Evolutionary conservation across 2,797 vertebrate species (phyloP).

Genomic region (Rhodeus uyekii): DNA sequence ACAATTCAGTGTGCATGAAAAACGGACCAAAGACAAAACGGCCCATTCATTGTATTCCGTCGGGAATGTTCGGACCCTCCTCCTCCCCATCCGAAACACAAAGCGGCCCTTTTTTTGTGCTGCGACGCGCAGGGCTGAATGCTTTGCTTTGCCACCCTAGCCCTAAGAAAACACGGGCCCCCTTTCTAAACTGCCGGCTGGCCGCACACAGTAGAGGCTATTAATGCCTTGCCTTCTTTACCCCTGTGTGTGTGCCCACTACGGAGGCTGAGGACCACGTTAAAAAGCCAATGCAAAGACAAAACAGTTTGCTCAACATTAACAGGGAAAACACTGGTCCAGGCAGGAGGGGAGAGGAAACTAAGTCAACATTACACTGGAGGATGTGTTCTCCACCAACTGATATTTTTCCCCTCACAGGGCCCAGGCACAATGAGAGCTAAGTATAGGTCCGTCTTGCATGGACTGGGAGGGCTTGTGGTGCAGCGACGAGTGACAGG

Average conservation of each 20-base stretch:
- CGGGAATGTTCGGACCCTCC: conserved; percentile 89
- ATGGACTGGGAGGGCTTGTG: conserved; percentile 53
- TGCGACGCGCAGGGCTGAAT: conserved; percentile 87
- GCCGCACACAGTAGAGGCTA: conserved; percentile 90
- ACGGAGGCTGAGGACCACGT: conserved; percentile 83
- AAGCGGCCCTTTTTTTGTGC: conserved; percentile 89
- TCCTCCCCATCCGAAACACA: conserved; percentile 84
- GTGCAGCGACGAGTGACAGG: conserved; percentile 61
- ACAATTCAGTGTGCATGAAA: conserved; percentile 85
- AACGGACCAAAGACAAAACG: conserved; percentile 83
- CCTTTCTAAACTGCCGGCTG: conserved; percentile 87
- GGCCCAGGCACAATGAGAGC: conserved; percentile 62
- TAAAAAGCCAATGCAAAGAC: conserved; percentile 91
- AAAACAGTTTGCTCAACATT: conserved; percentile 99
- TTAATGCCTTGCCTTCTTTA: conserved; percentile 86
- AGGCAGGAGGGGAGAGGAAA: conserved; percentile 68
- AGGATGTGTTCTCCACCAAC: conserved; percentile 74
- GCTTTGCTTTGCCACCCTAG: conserved; percentile 97
- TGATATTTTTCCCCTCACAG: conserved; percentile 68
- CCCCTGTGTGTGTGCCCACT: conserved; percentile 74
- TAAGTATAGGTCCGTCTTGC: conserved; percentile 60
- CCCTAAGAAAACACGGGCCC: conserved; percentile 97
- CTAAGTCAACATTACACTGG: conserved; percentile 80
- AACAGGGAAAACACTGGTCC: conserved; percentile 77
- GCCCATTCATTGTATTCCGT: conserved; percentile 93